Base-by-base conservation (phyloP, 35 echinoderm and acorn worm genomes). In the Stichopus chloronotus region DNA sequence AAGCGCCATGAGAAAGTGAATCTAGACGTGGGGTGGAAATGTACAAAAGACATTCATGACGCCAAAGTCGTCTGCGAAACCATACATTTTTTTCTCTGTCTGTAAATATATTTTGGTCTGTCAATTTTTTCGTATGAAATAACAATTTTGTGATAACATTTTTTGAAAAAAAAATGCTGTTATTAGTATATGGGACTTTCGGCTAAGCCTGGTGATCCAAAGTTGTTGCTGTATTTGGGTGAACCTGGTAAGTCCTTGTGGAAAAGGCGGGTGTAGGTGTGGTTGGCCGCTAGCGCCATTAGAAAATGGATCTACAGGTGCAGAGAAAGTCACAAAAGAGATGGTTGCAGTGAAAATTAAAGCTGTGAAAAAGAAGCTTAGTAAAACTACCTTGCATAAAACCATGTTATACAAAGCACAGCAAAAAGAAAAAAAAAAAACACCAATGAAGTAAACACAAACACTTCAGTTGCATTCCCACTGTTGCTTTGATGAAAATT, bases 1-100 rank as follows among this genome's bases (percentile, higher is more conserved):
- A 13, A 97, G 91, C 4, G 96, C 94, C 96, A 97, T 97, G 91
- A 97, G 84, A 77, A 97, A 97, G 81, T 97, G 96, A 68, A 97
- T 95, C 96, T 97, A 43, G 55, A 91, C 53, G 71, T 55, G 76
- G 59, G 90, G 90, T 57, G 87, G 87, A 89, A 71, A 89, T 71
- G 87, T 53, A 89, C 87, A 72, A 72, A 89, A 89, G 59, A 71
- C 87, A 53, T 59, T 89, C 87, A 89, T 65, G 59, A 85, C 10
- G 59, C 87, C 87, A 63, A n/a, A 43, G 16, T 24, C 71, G 59
- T 19, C 52, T 88, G 57, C 61, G 43, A 55, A 79, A 52, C 71
- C 90, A 89, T 71, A 63, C 57, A 23, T 63, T 6, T 88, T 52
- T 88, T 60, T 88, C 22, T 63, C 17, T 85, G n/a, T 54, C 53